A percentile compares a stretch with the other conserved stretches of the same genome.
Conservation (phyloP, 2,113 vertebrate genomes). For the Boleophthalmus pectinirostris region DNA sequence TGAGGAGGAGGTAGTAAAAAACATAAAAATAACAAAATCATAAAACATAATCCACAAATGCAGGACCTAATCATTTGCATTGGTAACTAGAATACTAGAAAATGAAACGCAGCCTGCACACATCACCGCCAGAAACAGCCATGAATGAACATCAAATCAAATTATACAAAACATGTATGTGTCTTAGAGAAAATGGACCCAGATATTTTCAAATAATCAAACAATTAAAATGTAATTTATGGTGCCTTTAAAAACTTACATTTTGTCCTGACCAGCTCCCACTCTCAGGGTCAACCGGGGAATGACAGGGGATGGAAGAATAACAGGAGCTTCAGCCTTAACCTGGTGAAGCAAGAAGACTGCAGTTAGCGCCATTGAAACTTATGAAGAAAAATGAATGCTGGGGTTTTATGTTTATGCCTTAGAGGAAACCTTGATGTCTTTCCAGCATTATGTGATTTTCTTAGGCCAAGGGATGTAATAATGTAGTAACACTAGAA, state of each 20-base stretch:
- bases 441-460: no score
- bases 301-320: conserved; percentile 91
- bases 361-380: neutral
- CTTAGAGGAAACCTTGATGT: no score
- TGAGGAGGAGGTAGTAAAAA: no score
- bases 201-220: neutral
- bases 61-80: no score
- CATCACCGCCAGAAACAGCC: neutral
- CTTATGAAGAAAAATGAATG: neutral
- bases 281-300: conserved; percentile 94
- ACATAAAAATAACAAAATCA: no score
- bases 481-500: no score
- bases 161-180: no score
- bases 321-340: conserved; percentile 84
- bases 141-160: neutral
- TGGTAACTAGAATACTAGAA: no score
- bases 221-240: neutral
- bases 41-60: no score
- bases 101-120: neutral
- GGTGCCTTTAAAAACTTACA: conserved; percentile 80
- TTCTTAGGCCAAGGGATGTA: no score
- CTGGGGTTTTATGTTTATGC: neutral
- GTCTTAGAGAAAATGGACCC: no score
- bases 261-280: conserved; percentile 97
- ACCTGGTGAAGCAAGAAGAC: conserved; percentile 74